A percentile compares a stretch with the other conserved stretches of the same genome.
Conservation (phyloP, 2,797 vertebrate genomes). For the Synaphobranchus kaupii region DNA sequence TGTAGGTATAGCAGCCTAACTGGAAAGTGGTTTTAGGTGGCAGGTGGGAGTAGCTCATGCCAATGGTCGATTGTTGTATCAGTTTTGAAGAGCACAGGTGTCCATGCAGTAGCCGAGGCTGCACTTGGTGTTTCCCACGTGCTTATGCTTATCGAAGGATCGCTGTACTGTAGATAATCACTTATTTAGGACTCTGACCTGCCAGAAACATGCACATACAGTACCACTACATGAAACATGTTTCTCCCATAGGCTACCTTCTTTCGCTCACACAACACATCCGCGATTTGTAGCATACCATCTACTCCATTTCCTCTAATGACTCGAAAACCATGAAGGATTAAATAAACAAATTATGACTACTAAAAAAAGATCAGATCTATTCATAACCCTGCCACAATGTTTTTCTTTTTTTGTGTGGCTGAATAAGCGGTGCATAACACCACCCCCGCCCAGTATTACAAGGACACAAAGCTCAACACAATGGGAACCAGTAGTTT, state of each 20-base stretch:
- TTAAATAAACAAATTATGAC: constrained; percentile 35
- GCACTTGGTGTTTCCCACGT: neutral
- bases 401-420: constrained; percentile 54
- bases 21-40: neutral
- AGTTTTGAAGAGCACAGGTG: neutral
- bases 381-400: constrained; percentile 42
- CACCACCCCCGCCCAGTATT: constrained; percentile 60
- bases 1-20: neutral
- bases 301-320: neutral
- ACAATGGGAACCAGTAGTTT: constrained; percentile 61
- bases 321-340: constrained; percentile 11
- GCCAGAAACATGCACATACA: neutral
- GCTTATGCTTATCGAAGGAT: neutral
- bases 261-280: neutral
- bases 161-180: constrained; percentile 10
- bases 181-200: constrained; percentile 10
- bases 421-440: constrained; percentile 59
- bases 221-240: neutral
- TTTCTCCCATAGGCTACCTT: neutral
- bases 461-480: constrained; percentile 66
- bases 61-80: neutral
- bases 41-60: neutral
- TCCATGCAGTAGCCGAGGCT: neutral
- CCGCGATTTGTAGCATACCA: neutral
- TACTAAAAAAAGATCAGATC: neutral